Percentiles rank a stretch among this genome's conserved stretches.
phyloP scores from a whole-genome alignment of 1,140 invertebrate species.

The Pectinophora gossypiella region DNA sequence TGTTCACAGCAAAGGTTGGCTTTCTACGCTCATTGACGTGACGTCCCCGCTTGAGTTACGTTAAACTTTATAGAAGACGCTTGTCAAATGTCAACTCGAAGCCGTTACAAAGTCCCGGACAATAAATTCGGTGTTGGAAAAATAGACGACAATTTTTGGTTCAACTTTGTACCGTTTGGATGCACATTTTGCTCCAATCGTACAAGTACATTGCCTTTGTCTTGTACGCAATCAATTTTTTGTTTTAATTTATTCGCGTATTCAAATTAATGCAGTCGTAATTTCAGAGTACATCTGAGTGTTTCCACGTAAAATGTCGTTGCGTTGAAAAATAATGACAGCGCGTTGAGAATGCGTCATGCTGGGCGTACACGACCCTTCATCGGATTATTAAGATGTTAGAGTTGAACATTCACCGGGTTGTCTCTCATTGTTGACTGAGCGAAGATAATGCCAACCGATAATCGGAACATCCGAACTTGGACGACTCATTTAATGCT shows the following conservation, averaged over 20 bases:
- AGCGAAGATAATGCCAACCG: slow-evolving; percentile 49
- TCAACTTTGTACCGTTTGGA: too few species aligned
- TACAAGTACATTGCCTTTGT: not conserved
- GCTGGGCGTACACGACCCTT: slow-evolving; percentile 59
- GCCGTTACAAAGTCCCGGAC: not conserved
- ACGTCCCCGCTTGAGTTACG: slow-evolving; percentile 58
- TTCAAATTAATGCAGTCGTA: slow-evolving; percentile 32
- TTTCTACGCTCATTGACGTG: slow-evolving; percentile 66
- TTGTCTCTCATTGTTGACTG: slow-evolving; percentile 54
- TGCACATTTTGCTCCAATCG: too few species aligned
- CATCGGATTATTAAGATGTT: slow-evolving; percentile 62
- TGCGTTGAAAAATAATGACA: slow-evolving; percentile 57
- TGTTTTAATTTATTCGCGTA: slow-evolving; percentile 12
- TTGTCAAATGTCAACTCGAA: slow-evolving; percentile 53
- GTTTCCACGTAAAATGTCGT: slow-evolving; percentile 48
- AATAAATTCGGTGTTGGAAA: not conserved
- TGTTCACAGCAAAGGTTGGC: slow-evolving; percentile 69
- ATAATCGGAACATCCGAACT: slow-evolving; percentile 49
- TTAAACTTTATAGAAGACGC: slow-evolving; percentile 50
- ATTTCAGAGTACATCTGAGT: slow-evolving; percentile 32
- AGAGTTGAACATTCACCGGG: slow-evolving; percentile 36
- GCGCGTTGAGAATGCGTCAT: slow-evolving; percentile 50
- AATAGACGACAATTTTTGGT: not conserved
- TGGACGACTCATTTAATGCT: slow-evolving; percentile 63
- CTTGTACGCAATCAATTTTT: not conserved